Conservation (phyloP, 1,140 invertebrate species). For the Monomorium pharaonis region DNA sequence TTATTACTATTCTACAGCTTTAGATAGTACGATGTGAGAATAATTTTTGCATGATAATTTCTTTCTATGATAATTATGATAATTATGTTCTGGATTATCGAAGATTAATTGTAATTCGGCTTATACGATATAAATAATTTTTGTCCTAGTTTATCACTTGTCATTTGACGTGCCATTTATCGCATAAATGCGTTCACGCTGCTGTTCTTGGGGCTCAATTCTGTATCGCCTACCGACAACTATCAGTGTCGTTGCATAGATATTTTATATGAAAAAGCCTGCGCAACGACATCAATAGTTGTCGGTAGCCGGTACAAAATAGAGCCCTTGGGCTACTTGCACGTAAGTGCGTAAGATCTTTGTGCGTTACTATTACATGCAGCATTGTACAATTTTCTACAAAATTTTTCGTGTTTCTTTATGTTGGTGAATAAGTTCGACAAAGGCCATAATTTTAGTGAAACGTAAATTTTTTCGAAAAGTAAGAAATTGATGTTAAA, state of each 20-base stretch:
- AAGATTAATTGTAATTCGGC: constrained; percentile 51
- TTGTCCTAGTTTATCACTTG: constrained; percentile 16
- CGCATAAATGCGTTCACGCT: constrained; percentile 21
- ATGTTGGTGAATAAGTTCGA: constrained; percentile 15
- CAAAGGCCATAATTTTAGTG: constrained; percentile 18
- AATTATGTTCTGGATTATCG: constrained; percentile 31
- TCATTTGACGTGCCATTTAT: constrained; percentile 50
- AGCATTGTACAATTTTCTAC: constrained; percentile 40
- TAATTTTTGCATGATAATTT: constrained; percentile 27
- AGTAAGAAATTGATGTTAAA: constrained; percentile 17
- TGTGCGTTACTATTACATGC: background rate
- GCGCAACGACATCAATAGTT: no score
- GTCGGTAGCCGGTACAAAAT: no score
- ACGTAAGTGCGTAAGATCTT: no score
- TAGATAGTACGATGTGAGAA: background rate
- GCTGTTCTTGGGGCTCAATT: no score
- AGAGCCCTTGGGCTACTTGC: no score
- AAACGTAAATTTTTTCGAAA: constrained; percentile 70
- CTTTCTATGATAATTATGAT: no score
- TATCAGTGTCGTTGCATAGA: no score
- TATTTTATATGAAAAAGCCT: no score
- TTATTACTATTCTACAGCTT: background rate
- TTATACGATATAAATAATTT: constrained; percentile 50
- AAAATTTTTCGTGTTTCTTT: constrained; percentile 31
- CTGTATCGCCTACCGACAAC: no score